phyloP scores from a whole-genome alignment of 2,888 invertebrate genomes.

The Torymus texanus region DNA sequence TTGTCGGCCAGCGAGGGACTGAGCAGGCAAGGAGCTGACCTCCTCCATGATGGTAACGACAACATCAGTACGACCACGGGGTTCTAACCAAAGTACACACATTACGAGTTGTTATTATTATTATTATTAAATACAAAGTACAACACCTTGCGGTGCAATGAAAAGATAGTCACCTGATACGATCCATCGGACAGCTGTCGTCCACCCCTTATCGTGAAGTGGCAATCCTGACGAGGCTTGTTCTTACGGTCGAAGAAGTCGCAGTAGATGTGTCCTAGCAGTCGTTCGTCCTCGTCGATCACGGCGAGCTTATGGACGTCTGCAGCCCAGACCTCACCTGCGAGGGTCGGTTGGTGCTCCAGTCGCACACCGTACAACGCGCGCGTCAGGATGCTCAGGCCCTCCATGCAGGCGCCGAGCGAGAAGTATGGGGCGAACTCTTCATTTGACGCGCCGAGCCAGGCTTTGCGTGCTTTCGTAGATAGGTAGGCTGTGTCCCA shows the following conservation, averaged over 20 bases:
- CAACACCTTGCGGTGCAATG: not conserved
- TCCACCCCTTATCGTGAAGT: slow-evolving; percentile 98
- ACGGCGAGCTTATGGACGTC: slow-evolving; percentile 96
- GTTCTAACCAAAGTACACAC: slow-evolving; percentile 76
- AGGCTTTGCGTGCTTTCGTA: slow-evolving; percentile 83
- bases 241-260: slow-evolving; percentile 94
- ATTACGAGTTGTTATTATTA: not conserved
- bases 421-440: slow-evolving; percentile 92
- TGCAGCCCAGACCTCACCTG: slow-evolving; percentile 90
- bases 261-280: slow-evolving; percentile 96
- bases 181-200: slow-evolving; percentile 84
- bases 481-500: slow-evolving; percentile 96
- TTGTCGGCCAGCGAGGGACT: slow-evolving; percentile 93
- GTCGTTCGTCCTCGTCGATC: slow-evolving; percentile 85
- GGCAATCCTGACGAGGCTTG: slow-evolving; percentile 99
- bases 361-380: slow-evolving; percentile 89
- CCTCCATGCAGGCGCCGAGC: slow-evolving; percentile 97
- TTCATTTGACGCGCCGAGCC: slow-evolving; percentile 82
- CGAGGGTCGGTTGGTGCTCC: slow-evolving; percentile 80
- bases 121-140: not conserved
- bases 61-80: slow-evolving; percentile 96
- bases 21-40: slow-evolving; percentile 87
- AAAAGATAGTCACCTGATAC: slow-evolving; percentile 81
- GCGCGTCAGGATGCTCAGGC: slow-evolving; percentile 91
- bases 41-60: slow-evolving; percentile 86